These are phyloP conservation scores for Amphibalanus amphitrite DNA, from an alignment of 1,140 invertebrate species.

Conservation along the genomic window DNA sequence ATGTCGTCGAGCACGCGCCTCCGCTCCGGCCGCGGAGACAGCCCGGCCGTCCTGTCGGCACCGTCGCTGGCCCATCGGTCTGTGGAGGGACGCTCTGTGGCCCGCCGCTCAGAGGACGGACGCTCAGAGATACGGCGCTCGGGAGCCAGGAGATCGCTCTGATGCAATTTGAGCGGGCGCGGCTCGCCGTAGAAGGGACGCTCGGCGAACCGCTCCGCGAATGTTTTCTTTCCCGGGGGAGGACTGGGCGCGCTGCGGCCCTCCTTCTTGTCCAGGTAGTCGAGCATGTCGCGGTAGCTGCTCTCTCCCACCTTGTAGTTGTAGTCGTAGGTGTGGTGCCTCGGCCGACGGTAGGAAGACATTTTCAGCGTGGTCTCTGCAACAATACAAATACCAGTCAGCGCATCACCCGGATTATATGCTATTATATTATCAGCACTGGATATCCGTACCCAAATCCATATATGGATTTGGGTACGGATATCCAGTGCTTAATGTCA, in stretches of 20 bases:
- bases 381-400: neutral
- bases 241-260: neutral
- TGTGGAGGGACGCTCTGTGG: no score
- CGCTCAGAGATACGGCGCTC: no score
- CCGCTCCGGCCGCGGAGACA: neutral
- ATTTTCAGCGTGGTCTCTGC: neutral
- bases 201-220: neutral
- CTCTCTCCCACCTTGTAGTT: constrained; percentile 3
- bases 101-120: no score
- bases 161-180: neutral
- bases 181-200: neutral
- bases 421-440: no score
- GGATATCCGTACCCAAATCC: no score
- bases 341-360: neutral
- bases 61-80: no score
- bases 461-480: no score
- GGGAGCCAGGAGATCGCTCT: neutral
- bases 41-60: no score
- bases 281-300: constrained; percentile 3
- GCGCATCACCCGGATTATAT: no score
- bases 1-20: neutral
- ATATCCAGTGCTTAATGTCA: no score
- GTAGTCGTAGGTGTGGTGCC: constrained; percentile 1
- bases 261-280: neutral
- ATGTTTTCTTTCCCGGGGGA: neutral